Evolutionary conservation across 2,113 vertebrate species (phyloP), one percentile per base, ranked within the genome.

Genomic region (Oenanthe melanoleuca): DNA sequence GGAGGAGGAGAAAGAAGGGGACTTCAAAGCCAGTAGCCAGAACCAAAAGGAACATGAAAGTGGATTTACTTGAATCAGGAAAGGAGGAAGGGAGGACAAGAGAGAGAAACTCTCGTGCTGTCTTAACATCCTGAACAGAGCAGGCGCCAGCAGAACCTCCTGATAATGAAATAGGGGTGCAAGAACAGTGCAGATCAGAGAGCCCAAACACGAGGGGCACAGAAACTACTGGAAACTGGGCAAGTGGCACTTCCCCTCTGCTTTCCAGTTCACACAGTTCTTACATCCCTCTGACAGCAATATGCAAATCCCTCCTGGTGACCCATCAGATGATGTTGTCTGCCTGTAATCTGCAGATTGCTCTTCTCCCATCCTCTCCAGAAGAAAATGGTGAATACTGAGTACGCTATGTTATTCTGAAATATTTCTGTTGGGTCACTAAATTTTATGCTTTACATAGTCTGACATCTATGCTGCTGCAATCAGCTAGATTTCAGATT

Each of bases 21-120:
- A 57, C 50, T 96, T 95, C 80, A 96, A 96, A 97, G 78, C 57
- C 53, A 67, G 25, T 57, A 89, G 45, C 33, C 34, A 80, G 60
- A 91, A 80, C 50, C 18, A 72, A 45, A 93, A 38, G 29, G 34
- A 80, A 83, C 34, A 61, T 57, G 53, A 89, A 95, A 95, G 29
- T 33, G 55, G 29, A 74, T 91, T 86, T 82, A 9, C 33, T 94
- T 90, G 80, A 94, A 81, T 73, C 5, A 34, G 53, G 42, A 72
- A 74, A 70, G 29, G 38, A 70, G n/a, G n/a, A 85, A 55, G 6
- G n/a, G 10, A 79, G 24, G 29, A 31, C 8, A 14, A 38, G 38
- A 38, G 31, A 55, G 63, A 55, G 63, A 78, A 65, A 55, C 23
- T 79, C 29, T 56, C 1, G 11, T 72, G 29, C 7, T 77, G 17